These are phyloP conservation scores for Clytia hemisphaerica DNA, from an alignment of 30 jellyfish, hydroid and myxozoan species.

Conservation along the genomic window DNA sequence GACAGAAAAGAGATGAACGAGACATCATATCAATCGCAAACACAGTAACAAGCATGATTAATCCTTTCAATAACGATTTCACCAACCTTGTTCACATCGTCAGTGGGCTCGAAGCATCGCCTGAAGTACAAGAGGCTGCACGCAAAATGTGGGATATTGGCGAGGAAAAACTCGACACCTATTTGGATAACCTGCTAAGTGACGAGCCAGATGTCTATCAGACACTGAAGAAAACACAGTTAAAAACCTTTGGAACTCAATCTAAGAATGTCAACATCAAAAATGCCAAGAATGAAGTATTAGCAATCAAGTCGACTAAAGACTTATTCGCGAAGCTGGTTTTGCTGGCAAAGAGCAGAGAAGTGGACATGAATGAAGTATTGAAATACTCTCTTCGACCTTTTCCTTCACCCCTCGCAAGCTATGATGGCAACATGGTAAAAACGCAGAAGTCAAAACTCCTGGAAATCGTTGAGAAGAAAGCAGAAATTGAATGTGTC, in stretches of 20 bases:
- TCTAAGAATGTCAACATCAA: too few relatives aligned
- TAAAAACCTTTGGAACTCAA: constrained; percentile 22
- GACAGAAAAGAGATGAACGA: constrained; percentile 8
- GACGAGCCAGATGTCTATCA: constrained; percentile 36
- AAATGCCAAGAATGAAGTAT: too few relatives aligned
- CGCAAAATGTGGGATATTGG: constrained; percentile 20
- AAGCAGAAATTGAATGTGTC: too few relatives aligned
- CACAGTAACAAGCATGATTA: constrained; percentile 25
- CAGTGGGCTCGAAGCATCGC: constrained; percentile 49
- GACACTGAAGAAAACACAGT: constrained; percentile 12
- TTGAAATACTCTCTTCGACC: constrained; percentile 17
- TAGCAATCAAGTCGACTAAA: neutral
- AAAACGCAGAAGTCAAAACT: constrained; percentile 23
- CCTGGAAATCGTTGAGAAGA: too few relatives aligned
- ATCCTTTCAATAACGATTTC: constrained; percentile 27
- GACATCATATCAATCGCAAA: neutral
- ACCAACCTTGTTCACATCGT: constrained; percentile 3
- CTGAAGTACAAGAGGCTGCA: constrained; percentile 23
- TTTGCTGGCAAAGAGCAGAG: constrained; percentile 34
- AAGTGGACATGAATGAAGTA: constrained; percentile 43
- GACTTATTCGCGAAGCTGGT: constrained; percentile 44
- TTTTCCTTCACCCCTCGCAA: constrained; percentile 17
- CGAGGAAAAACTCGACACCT: neutral
- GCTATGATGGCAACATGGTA: constrained; percentile 15
- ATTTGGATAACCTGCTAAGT: constrained; percentile 11